Conservation (phyloP, 1,140 invertebrate genomes). For the Zaprionus camerounensis region DNA sequence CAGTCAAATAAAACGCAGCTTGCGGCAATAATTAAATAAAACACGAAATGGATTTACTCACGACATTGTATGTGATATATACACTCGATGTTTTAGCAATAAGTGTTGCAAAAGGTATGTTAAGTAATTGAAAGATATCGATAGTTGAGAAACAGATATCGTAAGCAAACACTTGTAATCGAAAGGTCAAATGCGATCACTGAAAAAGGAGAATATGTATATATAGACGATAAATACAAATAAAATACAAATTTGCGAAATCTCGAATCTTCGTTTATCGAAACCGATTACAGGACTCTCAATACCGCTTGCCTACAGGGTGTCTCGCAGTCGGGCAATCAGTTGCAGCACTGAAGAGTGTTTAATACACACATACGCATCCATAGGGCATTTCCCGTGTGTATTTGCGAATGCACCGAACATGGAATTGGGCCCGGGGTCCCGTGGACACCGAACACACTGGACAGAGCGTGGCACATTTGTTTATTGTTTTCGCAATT, state of each 20-base stretch:
- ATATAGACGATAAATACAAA: too few relatives aligned
- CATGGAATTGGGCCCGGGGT: background rate
- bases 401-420: conserved; percentile 59
- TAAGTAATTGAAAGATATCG: too few relatives aligned
- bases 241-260: too few relatives aligned
- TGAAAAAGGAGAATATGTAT: too few relatives aligned
- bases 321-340: background rate
- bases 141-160: too few relatives aligned
- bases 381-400: conserved; percentile 57
- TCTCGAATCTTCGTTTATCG: too few relatives aligned
- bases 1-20: conserved; percentile 56
- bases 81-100: too few relatives aligned
- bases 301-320: background rate
- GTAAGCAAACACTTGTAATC: too few relatives aligned
- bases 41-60: conserved; percentile 43
- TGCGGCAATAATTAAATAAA: conserved; percentile 76
- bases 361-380: conserved; percentile 21
- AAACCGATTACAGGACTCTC: too few relatives aligned
- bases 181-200: too few relatives aligned
- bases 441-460: conserved; percentile 14
- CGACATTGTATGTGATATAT: background rate
- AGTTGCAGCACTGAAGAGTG: background rate
- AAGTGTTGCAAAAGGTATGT: background rate
- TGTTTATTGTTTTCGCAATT: conserved; percentile 83
- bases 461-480: conserved; percentile 64